These are phyloP conservation scores for Drosophila navojoa DNA, from an alignment of 1,140 invertebrate genomes.

Conservation along the genomic window DNA sequence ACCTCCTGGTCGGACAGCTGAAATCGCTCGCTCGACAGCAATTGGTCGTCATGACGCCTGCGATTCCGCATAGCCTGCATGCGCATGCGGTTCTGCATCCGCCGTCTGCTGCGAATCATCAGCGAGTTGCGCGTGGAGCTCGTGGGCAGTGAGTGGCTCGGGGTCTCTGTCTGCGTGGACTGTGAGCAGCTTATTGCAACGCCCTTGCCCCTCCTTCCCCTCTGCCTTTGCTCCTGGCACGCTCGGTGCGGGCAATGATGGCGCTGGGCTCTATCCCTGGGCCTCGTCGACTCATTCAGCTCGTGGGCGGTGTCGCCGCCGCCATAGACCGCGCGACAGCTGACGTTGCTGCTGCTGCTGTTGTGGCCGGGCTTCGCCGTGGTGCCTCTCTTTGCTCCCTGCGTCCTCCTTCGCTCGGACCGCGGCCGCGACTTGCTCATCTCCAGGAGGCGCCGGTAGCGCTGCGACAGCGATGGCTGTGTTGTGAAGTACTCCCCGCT, in stretches of 20 bases:
- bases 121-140: too few relatives aligned
- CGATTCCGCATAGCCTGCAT: background rate
- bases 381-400: background rate
- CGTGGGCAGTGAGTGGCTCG: background rate
- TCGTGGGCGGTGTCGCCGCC: too few relatives aligned
- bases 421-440: background rate
- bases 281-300: background rate
- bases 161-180: background rate
- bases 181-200: background rate
- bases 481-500: conserved; percentile 16
- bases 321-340: background rate
- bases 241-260: background rate
- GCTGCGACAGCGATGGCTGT: background rate
- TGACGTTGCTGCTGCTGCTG: background rate
- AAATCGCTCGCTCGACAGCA: background rate
- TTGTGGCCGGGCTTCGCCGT: background rate
- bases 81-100: background rate
- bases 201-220: background rate
- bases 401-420: background rate
- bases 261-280: background rate
- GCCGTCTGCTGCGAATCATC: background rate
- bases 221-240: background rate
- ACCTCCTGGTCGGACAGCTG: background rate
- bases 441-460: conserved; percentile 16
- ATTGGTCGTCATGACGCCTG: background rate